phyloP scores from a whole-genome alignment of 2,113 vertebrate genomes.

The rabbit (Oryctolagus cuniculus) region mOryCun1.1 NC_091435.1:58287501-58288000 shows the following conservation, averaged over 20 bases:
- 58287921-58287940: no score
- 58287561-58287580: no score
- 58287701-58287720: constrained; percentile 42
- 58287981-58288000: no score
- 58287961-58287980: no score
- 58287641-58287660: background rate
- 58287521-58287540: constrained; percentile 72
- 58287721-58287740: background rate
- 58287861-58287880: no score
- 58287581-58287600: no score
- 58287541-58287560: constrained; percentile 23
- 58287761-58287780: background rate
- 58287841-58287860: background rate
- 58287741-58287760: constrained; percentile 32
- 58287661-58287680: background rate
- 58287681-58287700: constrained; percentile 9
- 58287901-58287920: no score
- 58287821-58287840: constrained; percentile 41
- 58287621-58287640: background rate
- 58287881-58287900: no score
- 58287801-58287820: background rate
- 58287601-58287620: no score
- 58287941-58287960: no score
- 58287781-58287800: constrained; percentile 15
- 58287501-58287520: constrained; percentile 79